phyloP scores from a whole-genome alignment of 2,113 vertebrate species.

The Addax nasomaculatus region DNA sequence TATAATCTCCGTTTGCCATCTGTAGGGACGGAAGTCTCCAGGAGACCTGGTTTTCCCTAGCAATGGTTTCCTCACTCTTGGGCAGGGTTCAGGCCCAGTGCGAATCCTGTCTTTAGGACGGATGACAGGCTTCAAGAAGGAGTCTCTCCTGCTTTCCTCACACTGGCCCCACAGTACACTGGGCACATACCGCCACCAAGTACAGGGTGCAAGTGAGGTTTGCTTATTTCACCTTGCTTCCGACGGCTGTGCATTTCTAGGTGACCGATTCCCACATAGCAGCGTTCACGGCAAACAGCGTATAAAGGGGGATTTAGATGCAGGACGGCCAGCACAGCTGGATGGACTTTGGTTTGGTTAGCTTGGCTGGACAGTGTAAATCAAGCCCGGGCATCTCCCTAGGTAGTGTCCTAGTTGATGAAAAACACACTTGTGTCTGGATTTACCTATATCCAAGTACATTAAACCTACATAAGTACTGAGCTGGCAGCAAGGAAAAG shows the following conservation, averaged over 20 bases:
- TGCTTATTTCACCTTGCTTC: constrained; percentile 3
- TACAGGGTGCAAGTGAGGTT: background rate
- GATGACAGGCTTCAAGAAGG: background rate
- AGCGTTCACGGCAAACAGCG: background rate
- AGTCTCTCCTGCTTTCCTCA: background rate
- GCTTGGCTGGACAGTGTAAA: background rate
- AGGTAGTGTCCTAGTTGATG: background rate
- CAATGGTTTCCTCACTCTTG: background rate
- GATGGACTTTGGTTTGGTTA: background rate
- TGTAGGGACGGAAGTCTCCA: background rate
- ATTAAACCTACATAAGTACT: background rate
- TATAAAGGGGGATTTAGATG: background rate
- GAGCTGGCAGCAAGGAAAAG: background rate
- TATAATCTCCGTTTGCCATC: background rate
- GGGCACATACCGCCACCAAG: background rate
- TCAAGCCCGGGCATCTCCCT: background rate
- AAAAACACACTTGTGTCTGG: constrained; percentile 38
- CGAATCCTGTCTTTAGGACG: background rate
- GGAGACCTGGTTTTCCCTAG: background rate
- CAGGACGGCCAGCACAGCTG: background rate
- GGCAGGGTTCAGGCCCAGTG: background rate
- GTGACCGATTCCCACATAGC: constrained; percentile 21
- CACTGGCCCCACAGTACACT: background rate
- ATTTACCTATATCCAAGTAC: background rate
- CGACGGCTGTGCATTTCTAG: constrained; percentile 22